phyloP scores from a whole-genome alignment of 37 sponge, comb jelly and placozoan genomes.

The Bolinopsis microptera region DNA sequence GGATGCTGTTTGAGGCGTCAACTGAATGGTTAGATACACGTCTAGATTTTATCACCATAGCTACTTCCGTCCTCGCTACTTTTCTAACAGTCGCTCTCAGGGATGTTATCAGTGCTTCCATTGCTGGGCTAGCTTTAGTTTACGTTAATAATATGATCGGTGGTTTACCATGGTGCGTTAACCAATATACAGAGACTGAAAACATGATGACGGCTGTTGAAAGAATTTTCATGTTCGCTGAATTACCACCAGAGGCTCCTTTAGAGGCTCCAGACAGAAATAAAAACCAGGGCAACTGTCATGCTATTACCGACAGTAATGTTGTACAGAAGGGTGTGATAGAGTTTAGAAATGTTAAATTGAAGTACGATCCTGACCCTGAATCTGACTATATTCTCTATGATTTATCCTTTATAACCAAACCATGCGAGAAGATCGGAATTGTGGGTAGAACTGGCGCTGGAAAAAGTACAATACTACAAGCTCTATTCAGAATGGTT shows the following conservation, averaged over 20 bases:
- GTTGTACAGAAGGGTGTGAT: conserved; percentile 29
- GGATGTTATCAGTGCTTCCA: background rate
- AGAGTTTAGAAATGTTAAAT: background rate
- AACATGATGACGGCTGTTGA: too few species aligned
- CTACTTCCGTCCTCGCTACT: background rate
- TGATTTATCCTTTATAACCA: background rate
- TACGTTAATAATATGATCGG: conserved; percentile 45
- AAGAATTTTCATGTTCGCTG: background rate
- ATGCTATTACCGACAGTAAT: too few species aligned
- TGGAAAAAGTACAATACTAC: conserved; percentile 48
- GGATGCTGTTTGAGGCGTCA: background rate
- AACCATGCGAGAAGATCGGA: conserved; percentile 27
- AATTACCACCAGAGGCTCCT: conserved; percentile 53
- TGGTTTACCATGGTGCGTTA: conserved; percentile 1
- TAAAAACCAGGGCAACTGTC: background rate
- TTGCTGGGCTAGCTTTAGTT: background rate
- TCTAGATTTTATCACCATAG: background rate
- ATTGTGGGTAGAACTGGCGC: too few species aligned
- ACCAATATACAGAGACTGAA: background rate
- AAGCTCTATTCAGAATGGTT: too few species aligned
- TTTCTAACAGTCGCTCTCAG: too few species aligned
- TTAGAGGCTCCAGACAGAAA: too few species aligned
- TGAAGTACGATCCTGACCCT: conserved; percentile 12
- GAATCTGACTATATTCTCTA: background rate
- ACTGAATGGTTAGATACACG: background rate